Conservation (phyloP, 2,113 vertebrate genomes). For the Tonatia bakeri region DNA sequence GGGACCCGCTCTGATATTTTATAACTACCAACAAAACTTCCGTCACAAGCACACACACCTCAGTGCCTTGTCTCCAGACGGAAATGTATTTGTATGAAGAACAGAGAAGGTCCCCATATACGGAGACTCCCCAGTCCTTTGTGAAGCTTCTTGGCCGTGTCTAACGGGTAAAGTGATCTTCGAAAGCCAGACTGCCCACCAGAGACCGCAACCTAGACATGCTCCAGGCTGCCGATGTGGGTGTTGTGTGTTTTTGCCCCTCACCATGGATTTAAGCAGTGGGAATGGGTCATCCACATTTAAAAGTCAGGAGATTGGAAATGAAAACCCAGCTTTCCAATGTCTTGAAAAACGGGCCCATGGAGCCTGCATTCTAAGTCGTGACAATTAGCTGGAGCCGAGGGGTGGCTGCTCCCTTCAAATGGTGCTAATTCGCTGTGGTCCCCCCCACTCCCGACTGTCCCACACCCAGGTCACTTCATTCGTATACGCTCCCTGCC, state of each 20-base stretch:
- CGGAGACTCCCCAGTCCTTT: not conserved
- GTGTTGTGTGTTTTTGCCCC: not conserved
- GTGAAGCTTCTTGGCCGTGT: not conserved
- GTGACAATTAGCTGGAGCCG: not conserved
- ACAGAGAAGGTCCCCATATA: not conserved
- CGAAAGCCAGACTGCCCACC: not conserved
- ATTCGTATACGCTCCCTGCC: not conserved
- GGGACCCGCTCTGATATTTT: not conserved
- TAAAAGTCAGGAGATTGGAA: not conserved
- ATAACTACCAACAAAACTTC: not conserved
- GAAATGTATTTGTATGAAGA: not conserved
- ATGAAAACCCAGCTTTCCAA: not conserved
- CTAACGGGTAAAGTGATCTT: not conserved
- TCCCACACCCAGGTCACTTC: not conserved
- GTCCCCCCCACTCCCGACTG: not conserved
- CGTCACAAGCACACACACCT: accelerated
- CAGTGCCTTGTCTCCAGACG: not conserved
- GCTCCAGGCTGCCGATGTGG: not conserved
- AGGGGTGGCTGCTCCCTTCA: not conserved
- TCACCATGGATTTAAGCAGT: not conserved
- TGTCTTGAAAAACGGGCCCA: not conserved
- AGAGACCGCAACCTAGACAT: not conserved
- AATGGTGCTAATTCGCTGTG: not conserved
- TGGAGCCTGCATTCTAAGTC: not conserved
- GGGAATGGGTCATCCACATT: not conserved